phyloP scores from a whole-genome alignment of 30 jellyfish, hydroid and myxozoan species.

The Pelagia noctiluca region DNA sequence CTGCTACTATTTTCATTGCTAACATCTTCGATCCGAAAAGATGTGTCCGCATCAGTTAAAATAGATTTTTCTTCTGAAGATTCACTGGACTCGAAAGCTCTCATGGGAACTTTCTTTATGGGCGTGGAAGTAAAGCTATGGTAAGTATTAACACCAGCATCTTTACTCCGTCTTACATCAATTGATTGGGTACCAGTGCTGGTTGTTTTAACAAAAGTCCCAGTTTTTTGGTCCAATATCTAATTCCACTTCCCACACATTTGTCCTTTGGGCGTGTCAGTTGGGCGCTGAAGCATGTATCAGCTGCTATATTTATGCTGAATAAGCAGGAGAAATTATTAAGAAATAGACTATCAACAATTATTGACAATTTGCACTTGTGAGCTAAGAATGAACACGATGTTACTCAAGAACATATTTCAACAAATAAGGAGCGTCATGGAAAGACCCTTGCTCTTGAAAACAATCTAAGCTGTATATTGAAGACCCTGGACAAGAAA shows the following conservation, averaged over 20 bases:
- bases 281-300: conserved; percentile 40
- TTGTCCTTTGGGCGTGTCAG: conserved; percentile 30
- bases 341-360: conserved; percentile 44
- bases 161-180: background rate
- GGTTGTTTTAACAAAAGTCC: background rate
- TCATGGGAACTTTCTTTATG: background rate
- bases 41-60: conserved; percentile 14
- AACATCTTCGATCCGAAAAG: conserved; percentile 14
- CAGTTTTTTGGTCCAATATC: background rate
- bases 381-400: conserved; percentile 49
- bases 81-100: conserved; percentile 18
- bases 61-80: conserved; percentile 9
- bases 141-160: conserved; percentile 2
- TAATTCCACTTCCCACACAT: conserved; percentile 2
- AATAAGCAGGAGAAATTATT: conserved; percentile 31
- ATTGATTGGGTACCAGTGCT: conserved; percentile 21
- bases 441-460: conserved; percentile 40
- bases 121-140: background rate
- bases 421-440: conserved; percentile 44
- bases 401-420: conserved; percentile 31
- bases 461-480: conserved; percentile 24
- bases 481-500: conserved; percentile 40
- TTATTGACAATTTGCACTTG: conserved; percentile 40
- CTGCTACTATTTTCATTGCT: conserved; percentile 1
- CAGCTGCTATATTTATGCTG: conserved; percentile 39